Evolutionary conservation across 2,113 vertebrate species (phyloP), one percentile per base, ranked within the genome.

Genomic region (Empidonax traillii): DNA sequence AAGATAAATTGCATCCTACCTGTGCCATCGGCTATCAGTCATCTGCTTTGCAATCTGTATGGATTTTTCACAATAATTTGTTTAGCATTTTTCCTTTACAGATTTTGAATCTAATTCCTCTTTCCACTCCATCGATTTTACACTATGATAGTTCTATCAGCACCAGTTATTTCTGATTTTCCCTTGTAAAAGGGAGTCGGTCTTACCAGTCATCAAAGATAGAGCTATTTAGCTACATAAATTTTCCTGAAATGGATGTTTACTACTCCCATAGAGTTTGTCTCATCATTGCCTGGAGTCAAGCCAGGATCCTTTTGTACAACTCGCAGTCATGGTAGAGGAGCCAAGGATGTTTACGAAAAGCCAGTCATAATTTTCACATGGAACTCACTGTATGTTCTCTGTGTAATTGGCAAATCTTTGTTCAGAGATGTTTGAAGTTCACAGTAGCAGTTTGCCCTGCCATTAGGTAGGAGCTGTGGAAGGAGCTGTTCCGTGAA

Each of bases 381-480:
- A 80, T 87, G 85, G 94, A 96, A 95, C 91, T 96, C 96, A 95
- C 94, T 96, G 66, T 85, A 56, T 93, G 95, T 96, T 94, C 95
- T 91, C 87, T 71, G 31, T 71, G 67, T 91, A 96, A 94, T 90
- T 94, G 93, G 87, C 85, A 95, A 86, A 82, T 18, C 91, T 96
- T 96, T 96, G 88, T 97, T 93, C 39, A 1, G 82, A 89, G 79
- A 59, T 28, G 27, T 58, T 87, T 87, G 90, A 74, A 62, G 71
- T 80, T 96, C 90, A 66, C 62, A 80, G 74, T 35, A 0, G 0
- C 75, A 66, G 75, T 67, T 91, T 88, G 85, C 75, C 85, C 87
- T 83, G 3, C 85, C 72, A 91, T 93, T 95, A 94, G 39, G 85
- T 83, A 18, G 75, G 76, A 91, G 71, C 87, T 90, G 39, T 71